These are phyloP conservation scores for Cepaea hortensis DNA, from an alignment of 2,888 invertebrate species.

Conservation along the genomic window DNA sequence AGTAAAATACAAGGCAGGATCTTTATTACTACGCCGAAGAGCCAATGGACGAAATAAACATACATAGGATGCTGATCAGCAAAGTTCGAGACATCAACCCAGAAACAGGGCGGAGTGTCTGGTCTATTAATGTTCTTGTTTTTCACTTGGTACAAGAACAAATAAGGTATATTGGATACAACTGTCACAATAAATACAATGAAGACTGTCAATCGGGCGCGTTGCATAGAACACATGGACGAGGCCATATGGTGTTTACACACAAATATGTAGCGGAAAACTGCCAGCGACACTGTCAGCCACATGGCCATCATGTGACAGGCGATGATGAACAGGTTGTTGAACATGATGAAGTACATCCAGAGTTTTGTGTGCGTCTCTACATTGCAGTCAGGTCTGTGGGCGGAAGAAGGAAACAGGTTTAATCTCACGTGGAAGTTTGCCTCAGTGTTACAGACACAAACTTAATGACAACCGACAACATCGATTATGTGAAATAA, in stretches of 20 bases:
- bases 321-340: constrained; percentile 73
- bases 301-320: constrained; percentile 92
- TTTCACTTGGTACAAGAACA: constrained; percentile 67
- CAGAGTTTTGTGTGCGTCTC: constrained; percentile 54
- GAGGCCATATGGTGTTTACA: constrained; percentile 73
- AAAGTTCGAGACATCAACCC: constrained; percentile 64
- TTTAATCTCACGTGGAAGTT: neutral
- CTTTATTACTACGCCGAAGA: constrained; percentile 94
- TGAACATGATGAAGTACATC: constrained; percentile 72
- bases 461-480: neutral
- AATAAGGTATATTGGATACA: constrained; percentile 73
- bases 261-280: constrained; percentile 87
- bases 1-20: constrained; percentile 91
- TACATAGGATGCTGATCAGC: constrained; percentile 60
- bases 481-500: too few relatives aligned
- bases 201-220: constrained; percentile 71
- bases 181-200: constrained; percentile 68
- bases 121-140: constrained; percentile 34
- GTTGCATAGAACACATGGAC: constrained; percentile 69
- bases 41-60: constrained; percentile 86
- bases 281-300: constrained; percentile 92
- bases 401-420: neutral
- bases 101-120: constrained; percentile 58
- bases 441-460: too few relatives aligned
- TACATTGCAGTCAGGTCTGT: constrained; percentile 22